Percentiles rank a stretch among this genome's conserved stretches.
phyloP scores from a whole-genome alignment of 2,113 vertebrate species.

The Clarias gariepinus region DNA sequence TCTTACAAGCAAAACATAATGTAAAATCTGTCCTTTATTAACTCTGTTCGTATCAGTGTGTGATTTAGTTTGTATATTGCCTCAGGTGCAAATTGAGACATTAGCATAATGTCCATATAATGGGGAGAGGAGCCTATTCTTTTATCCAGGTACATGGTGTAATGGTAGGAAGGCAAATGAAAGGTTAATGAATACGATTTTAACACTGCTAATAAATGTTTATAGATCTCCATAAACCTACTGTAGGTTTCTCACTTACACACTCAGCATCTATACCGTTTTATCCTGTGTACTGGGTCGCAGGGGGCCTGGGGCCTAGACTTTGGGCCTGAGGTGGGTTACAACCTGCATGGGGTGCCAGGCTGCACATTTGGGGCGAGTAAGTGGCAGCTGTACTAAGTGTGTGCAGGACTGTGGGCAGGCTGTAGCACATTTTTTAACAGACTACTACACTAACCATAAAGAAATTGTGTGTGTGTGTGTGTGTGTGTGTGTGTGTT shows the following conservation, averaged over 20 bases:
- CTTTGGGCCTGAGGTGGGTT: too few species aligned
- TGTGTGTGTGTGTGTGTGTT: not conserved
- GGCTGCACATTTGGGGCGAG: constrained; percentile 24
- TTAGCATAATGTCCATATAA: constrained; percentile 12
- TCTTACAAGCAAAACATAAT: too few species aligned
- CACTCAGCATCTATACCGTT: too few species aligned
- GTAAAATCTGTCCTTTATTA: not conserved
- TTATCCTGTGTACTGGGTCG: too few species aligned
- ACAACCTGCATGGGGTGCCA: too few species aligned
- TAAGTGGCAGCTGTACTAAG: constrained; percentile 11
- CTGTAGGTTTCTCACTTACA: too few species aligned
- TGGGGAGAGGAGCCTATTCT: not conserved
- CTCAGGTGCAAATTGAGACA: not conserved
- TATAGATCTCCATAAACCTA: not conserved
- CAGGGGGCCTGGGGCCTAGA: too few species aligned
- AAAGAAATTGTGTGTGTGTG: not conserved
- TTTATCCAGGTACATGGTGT: not conserved
- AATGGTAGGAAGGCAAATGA: not conserved
- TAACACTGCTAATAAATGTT: not conserved
- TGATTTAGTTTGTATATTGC: not conserved
- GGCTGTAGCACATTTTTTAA: constrained; percentile 27
- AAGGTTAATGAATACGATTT: not conserved
- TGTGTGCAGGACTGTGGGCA: constrained; percentile 27
- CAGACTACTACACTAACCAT: not conserved
- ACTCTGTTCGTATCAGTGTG: not conserved